These are phyloP conservation scores for Mallotus villosus DNA, from an alignment of 2,797 vertebrate genomes.

Conservation along the genomic window DNA sequence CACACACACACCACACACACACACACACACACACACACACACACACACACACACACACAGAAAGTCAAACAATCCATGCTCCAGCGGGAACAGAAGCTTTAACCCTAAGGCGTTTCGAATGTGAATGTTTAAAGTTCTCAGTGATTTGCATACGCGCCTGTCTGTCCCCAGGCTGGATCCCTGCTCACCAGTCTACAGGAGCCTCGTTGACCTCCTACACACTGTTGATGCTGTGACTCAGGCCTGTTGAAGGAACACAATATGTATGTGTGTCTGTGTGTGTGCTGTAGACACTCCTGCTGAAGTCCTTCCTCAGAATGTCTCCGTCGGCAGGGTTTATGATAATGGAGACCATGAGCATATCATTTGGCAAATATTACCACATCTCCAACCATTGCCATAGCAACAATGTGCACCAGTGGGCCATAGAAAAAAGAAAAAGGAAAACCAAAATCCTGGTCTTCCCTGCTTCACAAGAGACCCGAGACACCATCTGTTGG, in stretches of 20 bases:
- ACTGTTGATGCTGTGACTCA: conserved; percentile 23
- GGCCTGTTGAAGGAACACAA: background rate
- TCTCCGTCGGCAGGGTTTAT: conserved; percentile 39
- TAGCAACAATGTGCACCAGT: conserved; percentile 63
- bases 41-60: conserved; percentile 9
- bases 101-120: conserved; percentile 55
- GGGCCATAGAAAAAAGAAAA: background rate
- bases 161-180: conserved; percentile 27
- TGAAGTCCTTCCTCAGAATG: conserved; percentile 26
- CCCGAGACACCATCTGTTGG: background rate
- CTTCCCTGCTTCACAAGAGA: background rate
- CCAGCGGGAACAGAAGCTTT: conserved; percentile 24
- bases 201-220: conserved; percentile 10
- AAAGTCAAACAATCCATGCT: conserved; percentile 4
- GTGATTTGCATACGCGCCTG: conserved; percentile 56
- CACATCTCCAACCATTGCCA: conserved; percentile 43
- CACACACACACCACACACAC: background rate
- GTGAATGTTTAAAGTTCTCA: conserved; percentile 44
- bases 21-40: background rate
- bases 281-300: conserved; percentile 34
- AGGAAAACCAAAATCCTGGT: too few relatives aligned
- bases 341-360: conserved; percentile 30
- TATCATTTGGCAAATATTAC: conserved; percentile 49
- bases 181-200: conserved; percentile 24
- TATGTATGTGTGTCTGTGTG: conserved; percentile 15